A percentile compares a stretch with the other conserved stretches of the same genome.
phyloP scores from a whole-genome alignment of 37 sponge, comb jelly and placozoan species.

The Chondrosia reniformis region DNA sequence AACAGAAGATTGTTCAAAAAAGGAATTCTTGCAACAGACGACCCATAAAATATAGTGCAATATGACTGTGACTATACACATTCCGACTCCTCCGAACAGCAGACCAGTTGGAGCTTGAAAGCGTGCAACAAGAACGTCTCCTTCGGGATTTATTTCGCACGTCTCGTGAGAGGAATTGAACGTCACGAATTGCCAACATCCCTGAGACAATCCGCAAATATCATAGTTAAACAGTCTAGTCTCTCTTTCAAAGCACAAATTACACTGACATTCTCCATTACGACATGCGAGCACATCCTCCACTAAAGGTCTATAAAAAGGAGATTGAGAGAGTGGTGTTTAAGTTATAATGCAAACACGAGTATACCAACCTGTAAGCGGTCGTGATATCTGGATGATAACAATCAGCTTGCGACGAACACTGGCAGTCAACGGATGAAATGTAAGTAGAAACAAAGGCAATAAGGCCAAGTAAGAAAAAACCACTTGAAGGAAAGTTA shows the following conservation, averaged over 20 bases:
- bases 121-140: background rate
- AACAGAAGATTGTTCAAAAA: background rate
- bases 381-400: slow-evolving; percentile 6
- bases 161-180: slow-evolving; percentile 15
- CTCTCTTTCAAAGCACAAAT: background rate
- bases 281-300: background rate
- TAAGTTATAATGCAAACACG: too few species aligned
- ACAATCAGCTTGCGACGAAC: slow-evolving; percentile 10
- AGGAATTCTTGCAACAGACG: background rate
- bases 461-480: too few species aligned
- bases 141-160: background rate
- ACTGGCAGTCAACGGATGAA: too few species aligned
- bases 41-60: background rate
- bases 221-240: background rate
- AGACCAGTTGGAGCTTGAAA: slow-evolving; percentile 17
- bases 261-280: slow-evolving; percentile 2
- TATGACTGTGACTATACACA: background rate
- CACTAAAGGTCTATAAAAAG: background rate
- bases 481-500: too few species aligned
- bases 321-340: too few species aligned
- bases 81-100: slow-evolving; percentile 6
- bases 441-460: too few species aligned
- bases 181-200: slow-evolving; percentile 6
- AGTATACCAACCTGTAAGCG: too few species aligned
- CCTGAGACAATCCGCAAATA: background rate